Conservation (phyloP, 2,888 invertebrate species). For the Lobophora halterata region DNA sequence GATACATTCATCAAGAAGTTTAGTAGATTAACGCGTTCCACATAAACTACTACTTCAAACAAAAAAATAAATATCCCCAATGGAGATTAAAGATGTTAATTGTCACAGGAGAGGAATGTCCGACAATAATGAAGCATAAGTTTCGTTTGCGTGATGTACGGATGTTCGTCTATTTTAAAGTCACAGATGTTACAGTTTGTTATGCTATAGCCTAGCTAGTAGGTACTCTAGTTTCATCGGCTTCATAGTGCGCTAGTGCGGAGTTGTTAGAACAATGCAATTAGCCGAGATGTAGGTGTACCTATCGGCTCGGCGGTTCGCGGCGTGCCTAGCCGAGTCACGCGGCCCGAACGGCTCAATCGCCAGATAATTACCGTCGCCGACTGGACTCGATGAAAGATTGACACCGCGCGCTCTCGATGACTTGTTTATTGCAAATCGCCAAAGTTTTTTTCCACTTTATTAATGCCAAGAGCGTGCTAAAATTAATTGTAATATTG, state of each 20-base stretch:
- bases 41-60: conserved; percentile 64
- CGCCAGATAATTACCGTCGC: conserved; percentile 63
- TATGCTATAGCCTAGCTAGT: too few relatives aligned
- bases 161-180: conserved; percentile 9
- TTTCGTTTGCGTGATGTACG: conserved; percentile 29
- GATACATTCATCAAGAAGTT: conserved; percentile 58
- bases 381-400: conserved; percentile 63
- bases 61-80: conserved; percentile 52
- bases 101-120: conserved; percentile 42
- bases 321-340: conserved; percentile 41
- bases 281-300: conserved; percentile 53
- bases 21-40: conserved; percentile 56
- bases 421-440: conserved; percentile 65
- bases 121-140: conserved; percentile 38
- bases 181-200: conserved; percentile 12
- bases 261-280: conserved; percentile 64
- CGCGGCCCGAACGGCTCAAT: conserved; percentile 38
- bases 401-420: conserved; percentile 57
- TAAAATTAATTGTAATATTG: conserved; percentile 55
- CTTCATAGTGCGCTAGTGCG: conserved; percentile 50
- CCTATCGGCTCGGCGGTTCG: conserved; percentile 28
- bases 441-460: conserved; percentile 52
- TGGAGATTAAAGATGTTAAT: conserved; percentile 56
- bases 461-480: conserved; percentile 47
- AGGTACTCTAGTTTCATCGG: conserved; percentile 20